A percentile compares a stretch with the other conserved stretches of the same genome.
phyloP scores from a whole-genome alignment of 2,888 invertebrate genomes.

The Neocrepidodera transversa region DNA sequence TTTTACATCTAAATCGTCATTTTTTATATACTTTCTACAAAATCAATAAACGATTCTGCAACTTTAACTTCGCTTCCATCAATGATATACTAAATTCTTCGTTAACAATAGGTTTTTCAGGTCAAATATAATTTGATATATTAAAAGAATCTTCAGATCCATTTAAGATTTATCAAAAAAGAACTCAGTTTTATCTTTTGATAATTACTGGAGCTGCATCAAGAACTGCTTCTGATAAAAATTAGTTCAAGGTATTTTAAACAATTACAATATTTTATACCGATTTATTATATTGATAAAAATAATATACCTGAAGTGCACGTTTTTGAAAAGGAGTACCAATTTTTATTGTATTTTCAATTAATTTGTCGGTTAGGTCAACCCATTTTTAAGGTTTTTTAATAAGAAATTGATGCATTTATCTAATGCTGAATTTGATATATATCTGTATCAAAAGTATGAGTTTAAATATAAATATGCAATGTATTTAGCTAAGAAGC shows the following conservation, averaged over 20 bases:
- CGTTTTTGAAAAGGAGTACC: conserved; percentile 3
- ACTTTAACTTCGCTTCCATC: no score
- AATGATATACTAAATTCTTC: conserved; percentile 12
- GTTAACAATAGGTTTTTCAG: conserved; percentile 10
- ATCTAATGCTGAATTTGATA: background rate
- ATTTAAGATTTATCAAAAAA: background rate
- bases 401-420: conserved; percentile 4
- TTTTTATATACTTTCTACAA: no score
- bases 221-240: conserved; percentile 18
- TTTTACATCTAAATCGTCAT: no score
- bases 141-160: conserved; percentile 2
- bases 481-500: background rate
- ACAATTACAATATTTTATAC: conserved; percentile 16
- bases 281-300: conserved; percentile 17
- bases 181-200: background rate
- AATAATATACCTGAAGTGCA: conserved; percentile 20
- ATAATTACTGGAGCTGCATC: conserved; percentile 11
- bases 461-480: background rate
- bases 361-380: background rate
- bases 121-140: background rate
- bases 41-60: no score
- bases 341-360: conserved; percentile 1
- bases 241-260: conserved; percentile 14
- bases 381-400: background rate
- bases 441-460: background rate